Evolutionary conservation across 1,140 invertebrate species (phyloP), one percentile per base, ranked within the genome.

Genomic region (Muscidifurax raptorellus): DNA sequence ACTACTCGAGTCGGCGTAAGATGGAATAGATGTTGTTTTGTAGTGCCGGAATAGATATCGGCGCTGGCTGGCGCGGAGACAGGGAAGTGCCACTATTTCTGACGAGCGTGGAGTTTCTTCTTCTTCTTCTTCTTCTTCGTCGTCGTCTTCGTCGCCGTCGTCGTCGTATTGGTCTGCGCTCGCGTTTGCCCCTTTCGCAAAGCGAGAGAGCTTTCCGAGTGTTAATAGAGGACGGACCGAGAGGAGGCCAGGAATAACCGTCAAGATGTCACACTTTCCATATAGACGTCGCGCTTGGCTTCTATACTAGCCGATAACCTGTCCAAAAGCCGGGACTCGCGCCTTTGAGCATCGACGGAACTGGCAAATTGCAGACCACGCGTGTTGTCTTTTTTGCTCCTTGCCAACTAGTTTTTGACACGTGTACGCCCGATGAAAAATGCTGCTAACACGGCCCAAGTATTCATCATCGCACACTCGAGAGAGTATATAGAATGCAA

Each of bases 71-170:
- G 89, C 89, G 90, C 86, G 88, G 89, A 91, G 90, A 91, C 89
- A 91, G 91, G 90, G 87, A 92, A 92, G 90, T 91, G 91, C 90
- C 92, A 93, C 92, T 94, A 94, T 93, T 93, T 93, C 91, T 93
- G 93, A 93, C 90, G 92, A 90, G 89, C 89, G 75, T 75, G 74
- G 75, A 84, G 74, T 79, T 2, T 64, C 47, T 76, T 44, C 71
- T 72, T 64, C 66, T 71, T 80, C 75, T 80, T 47, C 72, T 76
- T 30, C 28, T 86, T 83, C 84, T 76, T 30, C 36, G 4, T 40
- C 36, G 4, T 10, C 36, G 4, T 40, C 36, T 28, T 74, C 66
- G 77, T 76, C 81, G 85, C 83, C 86, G 76, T 80, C 71, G 22
- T 82, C 74, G 69, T 82, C 83, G 76, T 86, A 86, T 87, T 76